phyloP scores from a whole-genome alignment of 2,888 invertebrate species.

The Andrena chrysosceles region DNA sequence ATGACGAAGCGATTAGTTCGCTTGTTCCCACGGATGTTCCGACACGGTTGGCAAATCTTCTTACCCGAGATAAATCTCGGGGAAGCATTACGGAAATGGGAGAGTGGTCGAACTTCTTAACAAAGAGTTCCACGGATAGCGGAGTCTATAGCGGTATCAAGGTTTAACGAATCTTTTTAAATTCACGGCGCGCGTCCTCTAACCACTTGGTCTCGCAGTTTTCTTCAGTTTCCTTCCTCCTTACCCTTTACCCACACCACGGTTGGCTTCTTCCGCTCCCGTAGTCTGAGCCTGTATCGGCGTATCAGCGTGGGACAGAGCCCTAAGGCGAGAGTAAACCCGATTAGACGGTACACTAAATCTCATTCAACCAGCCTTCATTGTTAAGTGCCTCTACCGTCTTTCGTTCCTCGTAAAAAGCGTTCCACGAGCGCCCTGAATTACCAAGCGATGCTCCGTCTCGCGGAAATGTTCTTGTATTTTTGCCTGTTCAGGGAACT shows the following conservation, averaged over 20 bases:
- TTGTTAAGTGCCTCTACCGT: constrained; percentile 68
- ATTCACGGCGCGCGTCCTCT: constrained; percentile 57
- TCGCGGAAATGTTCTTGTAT: constrained; percentile 41
- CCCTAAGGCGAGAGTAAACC: constrained; percentile 65
- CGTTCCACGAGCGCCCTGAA: constrained; percentile 45
- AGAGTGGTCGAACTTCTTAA: constrained; percentile 40
- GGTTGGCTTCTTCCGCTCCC: background rate
- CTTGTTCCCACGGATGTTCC: background rate
- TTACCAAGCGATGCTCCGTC: constrained; percentile 57
- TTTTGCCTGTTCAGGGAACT: background rate
- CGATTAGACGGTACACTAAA: constrained; percentile 75
- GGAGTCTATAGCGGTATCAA: constrained; percentile 41
- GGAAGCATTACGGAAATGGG: constrained; percentile 27
- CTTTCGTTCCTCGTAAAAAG: constrained; percentile 56
- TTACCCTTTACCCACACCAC: constrained; percentile 8
- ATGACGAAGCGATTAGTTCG: constrained; percentile 6
- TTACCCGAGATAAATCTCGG: constrained; percentile 40
- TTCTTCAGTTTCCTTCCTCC: constrained; percentile 36
- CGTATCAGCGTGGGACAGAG: constrained; percentile 66
- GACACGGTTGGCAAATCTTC: constrained; percentile 24
- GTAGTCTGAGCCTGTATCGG: constrained; percentile 38
- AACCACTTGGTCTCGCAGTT: constrained; percentile 49
- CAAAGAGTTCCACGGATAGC: constrained; percentile 28
- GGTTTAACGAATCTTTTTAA: constrained; percentile 71
- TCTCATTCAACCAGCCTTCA: constrained; percentile 72